Evolutionary conservation across 2,888 invertebrate species (phyloP).

Genomic region (Taphrorychus bicolor): DNA sequence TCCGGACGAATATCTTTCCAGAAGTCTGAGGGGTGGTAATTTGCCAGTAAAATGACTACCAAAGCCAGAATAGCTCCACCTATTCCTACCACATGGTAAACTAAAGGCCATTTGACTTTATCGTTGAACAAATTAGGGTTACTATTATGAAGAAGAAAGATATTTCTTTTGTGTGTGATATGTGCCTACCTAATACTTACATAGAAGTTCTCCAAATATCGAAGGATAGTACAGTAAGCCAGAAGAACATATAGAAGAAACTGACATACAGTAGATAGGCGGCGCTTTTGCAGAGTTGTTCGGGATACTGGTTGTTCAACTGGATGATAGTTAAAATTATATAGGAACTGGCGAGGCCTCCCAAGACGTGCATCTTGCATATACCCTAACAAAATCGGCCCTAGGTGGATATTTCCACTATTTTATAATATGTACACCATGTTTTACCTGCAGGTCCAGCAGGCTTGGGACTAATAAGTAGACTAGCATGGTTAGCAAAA

Average conservation of each 20-base stretch:
- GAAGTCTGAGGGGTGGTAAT: constrained; percentile 54
- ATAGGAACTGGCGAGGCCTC: constrained; percentile 67
- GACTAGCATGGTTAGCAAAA: constrained; percentile 66
- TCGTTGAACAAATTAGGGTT: constrained; percentile 57
- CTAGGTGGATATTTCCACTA: no score
- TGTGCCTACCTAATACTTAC: no score
- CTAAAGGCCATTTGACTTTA: constrained; percentile 63
- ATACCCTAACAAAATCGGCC: no score
- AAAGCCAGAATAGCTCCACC: constrained; percentile 65
- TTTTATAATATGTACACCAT: no score
- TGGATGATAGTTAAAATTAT: constrained; percentile 67
- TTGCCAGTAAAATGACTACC: constrained; percentile 62
- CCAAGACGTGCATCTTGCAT: constrained; percentile 68
- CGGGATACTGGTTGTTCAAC: constrained; percentile 54
- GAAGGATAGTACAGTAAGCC: constrained; percentile 73
- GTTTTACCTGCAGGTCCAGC: constrained; percentile 62
- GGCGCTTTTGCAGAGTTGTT: constrained; percentile 62
- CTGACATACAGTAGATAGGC: constrained; percentile 59
- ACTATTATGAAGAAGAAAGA: constrained; percentile 40
- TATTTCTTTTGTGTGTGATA: no score
- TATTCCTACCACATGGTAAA: constrained; percentile 69
- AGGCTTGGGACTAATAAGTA: constrained; percentile 69
- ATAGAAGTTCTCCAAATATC: constrained; percentile 71
- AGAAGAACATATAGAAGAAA: constrained; percentile 74
- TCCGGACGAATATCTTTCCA: constrained; percentile 46